Conservation (phyloP, 2,888 invertebrate genomes). For the Macaria liturata region DNA sequence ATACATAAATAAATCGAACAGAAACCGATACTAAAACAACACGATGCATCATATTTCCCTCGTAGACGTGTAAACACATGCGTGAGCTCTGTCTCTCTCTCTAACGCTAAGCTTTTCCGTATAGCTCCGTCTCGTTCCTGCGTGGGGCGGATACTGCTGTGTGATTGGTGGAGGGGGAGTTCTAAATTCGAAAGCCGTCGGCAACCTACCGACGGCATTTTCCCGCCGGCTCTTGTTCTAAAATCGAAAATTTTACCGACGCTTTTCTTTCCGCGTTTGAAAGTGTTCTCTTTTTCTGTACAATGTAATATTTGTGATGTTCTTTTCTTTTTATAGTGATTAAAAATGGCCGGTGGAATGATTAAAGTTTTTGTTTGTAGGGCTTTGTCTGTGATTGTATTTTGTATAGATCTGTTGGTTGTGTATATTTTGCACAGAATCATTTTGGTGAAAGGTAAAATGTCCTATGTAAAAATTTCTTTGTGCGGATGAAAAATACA, state of each 20-base stretch:
- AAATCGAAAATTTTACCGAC: conserved; percentile 58
- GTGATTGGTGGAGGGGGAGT: conserved; percentile 75
- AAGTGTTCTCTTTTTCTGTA: conserved; percentile 26
- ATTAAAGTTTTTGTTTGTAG: conserved; percentile 14
- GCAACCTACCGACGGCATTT: conserved; percentile 76
- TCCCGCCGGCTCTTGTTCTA: conserved; percentile 72
- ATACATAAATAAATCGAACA: conserved; percentile 73
- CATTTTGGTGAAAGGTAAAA: too few relatives aligned
- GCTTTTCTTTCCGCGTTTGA: conserved; percentile 22
- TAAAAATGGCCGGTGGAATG: conserved; percentile 11
- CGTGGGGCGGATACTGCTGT: conserved; percentile 68
- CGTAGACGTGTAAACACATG: conserved; percentile 68
- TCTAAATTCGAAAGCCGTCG: conserved; percentile 66
- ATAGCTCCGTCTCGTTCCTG: conserved; percentile 46
- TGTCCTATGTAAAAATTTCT: too few relatives aligned
- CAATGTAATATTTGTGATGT: conserved; percentile 8
- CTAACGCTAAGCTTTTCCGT: conserved; percentile 52
- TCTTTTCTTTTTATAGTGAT: conserved; percentile 14
- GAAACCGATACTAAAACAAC: conserved; percentile 79
- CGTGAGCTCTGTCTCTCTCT: conserved; percentile 54
- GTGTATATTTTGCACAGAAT: too few relatives aligned
- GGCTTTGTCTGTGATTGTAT: conserved; percentile 4
- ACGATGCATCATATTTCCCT: conserved; percentile 80
- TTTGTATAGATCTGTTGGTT: too few relatives aligned
- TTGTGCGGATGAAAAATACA: too few relatives aligned